Conservation (phyloP, 2,797 vertebrate genomes). For the Takifugu ocellatus region DNA sequence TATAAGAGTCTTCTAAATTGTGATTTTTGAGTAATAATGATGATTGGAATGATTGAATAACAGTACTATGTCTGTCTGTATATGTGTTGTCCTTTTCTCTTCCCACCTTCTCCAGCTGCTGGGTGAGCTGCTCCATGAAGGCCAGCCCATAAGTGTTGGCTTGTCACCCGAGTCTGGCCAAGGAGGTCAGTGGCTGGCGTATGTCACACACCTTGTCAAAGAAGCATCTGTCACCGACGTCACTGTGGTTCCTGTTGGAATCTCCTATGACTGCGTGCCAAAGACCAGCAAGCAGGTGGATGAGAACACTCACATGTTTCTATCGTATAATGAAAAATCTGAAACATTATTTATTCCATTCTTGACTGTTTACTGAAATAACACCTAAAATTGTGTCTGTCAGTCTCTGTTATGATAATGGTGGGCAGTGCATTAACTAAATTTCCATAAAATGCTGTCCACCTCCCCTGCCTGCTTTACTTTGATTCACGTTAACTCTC, state of each 20-base stretch:
- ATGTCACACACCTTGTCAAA: conserved; percentile 70
- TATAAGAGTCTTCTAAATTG: conserved; percentile 29
- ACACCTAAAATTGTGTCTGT: no score
- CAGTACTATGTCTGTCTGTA: no score
- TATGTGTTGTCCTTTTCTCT: neutral
- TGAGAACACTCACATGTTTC: conserved; percentile 17
- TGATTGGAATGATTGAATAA: no score
- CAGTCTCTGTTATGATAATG: no score
- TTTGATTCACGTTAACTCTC: conserved; percentile 30
- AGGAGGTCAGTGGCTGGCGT: conserved; percentile 79
- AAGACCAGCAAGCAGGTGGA: conserved; percentile 44
- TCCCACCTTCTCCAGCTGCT: conserved; percentile 67
- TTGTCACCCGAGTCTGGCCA: conserved; percentile 69
- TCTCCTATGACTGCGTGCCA: conserved; percentile 80
- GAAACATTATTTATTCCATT: no score
- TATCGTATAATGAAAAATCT: no score
- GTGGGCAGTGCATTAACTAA: no score
- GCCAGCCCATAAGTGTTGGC: conserved; percentile 80
- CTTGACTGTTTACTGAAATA: no score
- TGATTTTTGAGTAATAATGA: neutral
- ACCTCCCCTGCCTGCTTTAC: conserved; percentile 33
- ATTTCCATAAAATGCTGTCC: no score
- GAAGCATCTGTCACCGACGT: conserved; percentile 72
- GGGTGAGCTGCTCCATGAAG: conserved; percentile 79
- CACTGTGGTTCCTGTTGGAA: conserved; percentile 81